A percentile compares a stretch with the other conserved stretches of the same genome.
Evolutionary conservation across 53 echinoderm and acorn worm species (phyloP).

Genomic region (Echinarachnius parma): DNA sequence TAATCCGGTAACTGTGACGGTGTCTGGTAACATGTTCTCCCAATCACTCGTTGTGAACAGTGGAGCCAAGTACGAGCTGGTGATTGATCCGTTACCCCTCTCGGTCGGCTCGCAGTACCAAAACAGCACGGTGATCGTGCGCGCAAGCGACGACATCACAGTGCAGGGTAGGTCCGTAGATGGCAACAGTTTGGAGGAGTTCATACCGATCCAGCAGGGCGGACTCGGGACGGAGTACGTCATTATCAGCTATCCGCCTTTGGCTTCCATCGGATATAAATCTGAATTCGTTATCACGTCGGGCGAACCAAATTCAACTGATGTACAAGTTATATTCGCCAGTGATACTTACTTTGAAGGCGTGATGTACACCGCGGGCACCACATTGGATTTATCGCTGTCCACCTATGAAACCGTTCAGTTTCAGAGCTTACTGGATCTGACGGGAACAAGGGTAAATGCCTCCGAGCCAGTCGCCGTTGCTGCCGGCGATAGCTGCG

Average conservation of each 20-base stretch:
- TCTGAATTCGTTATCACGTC: slow-evolving; percentile 71
- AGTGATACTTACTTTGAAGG: slow-evolving; percentile 41
- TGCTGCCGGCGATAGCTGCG: slow-evolving; percentile 74
- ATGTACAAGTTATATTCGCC: slow-evolving; percentile 43
- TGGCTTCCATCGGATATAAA: slow-evolving; percentile 48
- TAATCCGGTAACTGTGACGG: slow-evolving; percentile 31
- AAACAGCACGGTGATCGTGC: slow-evolving; percentile 64
- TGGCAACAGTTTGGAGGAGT: slow-evolving; percentile 62
- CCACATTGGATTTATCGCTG: slow-evolving; percentile 52
- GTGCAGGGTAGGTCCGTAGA: slow-evolving; percentile 75
- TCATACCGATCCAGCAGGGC: slow-evolving; percentile 59
- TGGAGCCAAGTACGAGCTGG: neutral
- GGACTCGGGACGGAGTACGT: slow-evolving; percentile 78
- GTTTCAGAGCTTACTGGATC: slow-evolving; percentile 71
- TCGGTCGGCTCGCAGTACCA: slow-evolving; percentile 56
- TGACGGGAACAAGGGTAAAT: slow-evolving; percentile 63
- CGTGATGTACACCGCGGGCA: slow-evolving; percentile 35
- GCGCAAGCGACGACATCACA: slow-evolving; percentile 49
- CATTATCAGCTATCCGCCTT: slow-evolving; percentile 68
- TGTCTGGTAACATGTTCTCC: slow-evolving; percentile 51
- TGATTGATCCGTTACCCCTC: slow-evolving; percentile 21
- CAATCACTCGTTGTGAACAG: neutral
- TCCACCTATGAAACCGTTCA: slow-evolving; percentile 66
- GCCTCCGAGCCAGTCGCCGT: slow-evolving; percentile 69
- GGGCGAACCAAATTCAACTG: slow-evolving; percentile 30